These are phyloP conservation scores for Aleadryas rufinucha DNA, from an alignment of 2,113 vertebrate genomes.

Conservation along the genomic window DNA sequence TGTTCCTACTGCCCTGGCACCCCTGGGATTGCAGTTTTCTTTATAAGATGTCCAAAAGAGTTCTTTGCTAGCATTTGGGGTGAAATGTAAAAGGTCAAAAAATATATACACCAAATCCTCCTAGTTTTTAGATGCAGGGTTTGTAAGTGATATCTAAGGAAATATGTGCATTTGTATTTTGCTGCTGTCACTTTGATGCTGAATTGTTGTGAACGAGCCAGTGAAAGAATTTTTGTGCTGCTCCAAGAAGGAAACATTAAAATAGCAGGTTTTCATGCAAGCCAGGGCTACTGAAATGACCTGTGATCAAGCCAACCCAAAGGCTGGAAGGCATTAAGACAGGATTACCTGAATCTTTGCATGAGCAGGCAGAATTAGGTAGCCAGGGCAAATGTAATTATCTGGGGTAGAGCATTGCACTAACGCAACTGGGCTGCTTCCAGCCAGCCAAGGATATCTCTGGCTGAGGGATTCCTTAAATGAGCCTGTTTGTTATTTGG, in stretches of 20 bases:
- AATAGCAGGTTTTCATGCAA: neutral
- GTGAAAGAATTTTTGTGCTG: neutral
- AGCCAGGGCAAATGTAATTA: neutral
- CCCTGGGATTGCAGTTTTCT: neutral
- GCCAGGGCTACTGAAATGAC: neutral
- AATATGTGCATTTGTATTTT: neutral
- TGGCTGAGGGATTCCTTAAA: neutral
- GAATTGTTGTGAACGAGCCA: neutral
- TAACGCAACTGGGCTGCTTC: neutral
- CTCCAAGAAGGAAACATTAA: neutral
- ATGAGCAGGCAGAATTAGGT: neutral
- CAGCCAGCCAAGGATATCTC: neutral
- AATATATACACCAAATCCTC: neutral
- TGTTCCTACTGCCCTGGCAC: neutral
- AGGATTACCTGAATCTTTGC: neutral
- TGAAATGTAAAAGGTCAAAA: neutral
- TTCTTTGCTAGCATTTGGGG: neutral
- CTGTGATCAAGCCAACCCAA: neutral
- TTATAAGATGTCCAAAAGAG: neutral
- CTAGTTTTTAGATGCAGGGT: neutral
- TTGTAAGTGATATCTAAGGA: neutral
- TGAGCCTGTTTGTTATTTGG: neutral
- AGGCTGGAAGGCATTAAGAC: neutral
- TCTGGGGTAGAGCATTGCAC: fast-evolving
- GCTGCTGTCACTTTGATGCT: neutral